Percentiles rank a stretch among this genome's conserved stretches.
These are phyloP conservation scores for Oreocharis arfaki DNA, from an alignment of 2,113 vertebrate genomes.

Conservation along the genomic window DNA sequence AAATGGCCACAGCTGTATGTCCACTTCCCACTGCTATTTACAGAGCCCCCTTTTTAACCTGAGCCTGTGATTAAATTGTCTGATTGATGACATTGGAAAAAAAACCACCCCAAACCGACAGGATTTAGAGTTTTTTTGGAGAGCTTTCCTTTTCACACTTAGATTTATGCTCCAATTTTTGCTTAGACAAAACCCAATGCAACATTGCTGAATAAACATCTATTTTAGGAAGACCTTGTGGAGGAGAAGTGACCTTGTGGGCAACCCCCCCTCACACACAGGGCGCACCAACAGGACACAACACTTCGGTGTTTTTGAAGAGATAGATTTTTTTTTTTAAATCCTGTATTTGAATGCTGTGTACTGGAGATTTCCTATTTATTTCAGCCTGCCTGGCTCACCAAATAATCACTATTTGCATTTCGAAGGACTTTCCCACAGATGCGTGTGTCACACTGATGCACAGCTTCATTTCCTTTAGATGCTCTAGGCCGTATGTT, in stretches of 20 bases:
- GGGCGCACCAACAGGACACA: background rate
- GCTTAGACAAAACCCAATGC: background rate
- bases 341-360: background rate
- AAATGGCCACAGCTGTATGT: background rate
- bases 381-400: background rate
- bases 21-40: background rate
- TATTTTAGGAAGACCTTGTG: background rate
- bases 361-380: background rate
- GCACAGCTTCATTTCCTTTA: background rate
- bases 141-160: background rate
- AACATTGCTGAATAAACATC: background rate
- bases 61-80: background rate
- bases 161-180: background rate
- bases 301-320: background rate
- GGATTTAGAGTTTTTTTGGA: background rate
- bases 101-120: background rate
- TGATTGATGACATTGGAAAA: background rate
- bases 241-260: background rate
- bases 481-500: background rate
- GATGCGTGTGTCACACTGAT: background rate
- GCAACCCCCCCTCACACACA: background rate
- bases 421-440: background rate
- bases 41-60: background rate
- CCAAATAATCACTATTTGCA: constrained; percentile 1
- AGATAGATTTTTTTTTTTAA: background rate